Percentiles rank a stretch among this genome's conserved stretches.
Conservation (phyloP, 1,140 invertebrate species). For the Thaumetopoea pityocampa region DNA sequence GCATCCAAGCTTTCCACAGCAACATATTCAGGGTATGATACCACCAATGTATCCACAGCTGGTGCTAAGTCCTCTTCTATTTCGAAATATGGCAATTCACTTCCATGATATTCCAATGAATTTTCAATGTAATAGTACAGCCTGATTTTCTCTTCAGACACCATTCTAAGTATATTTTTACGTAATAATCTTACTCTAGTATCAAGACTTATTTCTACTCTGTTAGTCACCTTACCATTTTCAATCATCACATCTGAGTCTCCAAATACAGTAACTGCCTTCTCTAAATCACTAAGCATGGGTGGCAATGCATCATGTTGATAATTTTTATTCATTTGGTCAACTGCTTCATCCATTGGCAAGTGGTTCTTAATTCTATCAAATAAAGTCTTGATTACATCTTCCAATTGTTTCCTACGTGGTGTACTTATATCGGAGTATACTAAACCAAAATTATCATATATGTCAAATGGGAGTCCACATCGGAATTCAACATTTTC, state of each 20-base stretch:
- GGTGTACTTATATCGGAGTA: conserved; percentile 74
- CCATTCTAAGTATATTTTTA: conserved; percentile 83
- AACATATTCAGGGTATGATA: conserved; percentile 85
- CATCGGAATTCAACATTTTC: conserved; percentile 84
- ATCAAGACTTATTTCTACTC: conserved; percentile 80
- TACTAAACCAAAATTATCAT: conserved; percentile 83
- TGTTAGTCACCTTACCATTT: conserved; percentile 78
- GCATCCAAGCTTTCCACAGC: conserved; percentile 83
- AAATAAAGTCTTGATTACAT: conserved; percentile 80
- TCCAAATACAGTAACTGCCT: conserved; percentile 80
- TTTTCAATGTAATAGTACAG: conserved; percentile 92
- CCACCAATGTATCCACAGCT: conserved; percentile 83
- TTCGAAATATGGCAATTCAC: conserved; percentile 87
- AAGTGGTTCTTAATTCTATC: conserved; percentile 79
- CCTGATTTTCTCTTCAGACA: conserved; percentile 79
- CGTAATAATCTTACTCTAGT: conserved; percentile 84
- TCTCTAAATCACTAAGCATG: conserved; percentile 80
- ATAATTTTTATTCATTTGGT: conserved; percentile 88
- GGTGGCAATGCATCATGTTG: conserved; percentile 94
- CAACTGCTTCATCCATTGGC: conserved; percentile 88
- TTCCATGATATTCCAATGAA: conserved; percentile 87
- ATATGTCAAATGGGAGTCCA: conserved; percentile 89
- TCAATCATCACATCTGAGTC: conserved; percentile 82
- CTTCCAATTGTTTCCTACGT: conserved; percentile 76
- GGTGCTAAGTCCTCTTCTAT: conserved; percentile 80